phyloP scores from a whole-genome alignment of 2,888 invertebrate genomes.

The Drosophila percnosoma region DNA sequence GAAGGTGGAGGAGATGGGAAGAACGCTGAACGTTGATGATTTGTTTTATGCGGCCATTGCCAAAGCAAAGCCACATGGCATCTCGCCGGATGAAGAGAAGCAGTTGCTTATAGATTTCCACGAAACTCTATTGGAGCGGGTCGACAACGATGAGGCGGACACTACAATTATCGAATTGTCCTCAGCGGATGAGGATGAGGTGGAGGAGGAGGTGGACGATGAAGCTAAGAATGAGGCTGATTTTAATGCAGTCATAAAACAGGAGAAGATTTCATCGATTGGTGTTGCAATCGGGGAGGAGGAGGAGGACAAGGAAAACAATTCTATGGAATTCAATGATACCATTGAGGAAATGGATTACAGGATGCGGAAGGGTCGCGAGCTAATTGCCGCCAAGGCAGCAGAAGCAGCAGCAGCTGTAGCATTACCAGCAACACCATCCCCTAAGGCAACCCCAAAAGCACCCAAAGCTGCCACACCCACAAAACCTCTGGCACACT shows the following conservation, averaged over 20 bases:
- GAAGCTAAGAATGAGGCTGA: conserved; percentile 1
- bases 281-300: conserved; percentile 32
- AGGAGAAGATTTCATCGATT: conserved; percentile 17
- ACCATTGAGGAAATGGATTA: conserved; percentile 85
- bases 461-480: not conserved
- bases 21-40: conserved; percentile 48
- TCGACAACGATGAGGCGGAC: conserved; percentile 32
- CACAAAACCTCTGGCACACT: not conserved
- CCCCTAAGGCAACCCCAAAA: not conserved
- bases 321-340: conserved; percentile 83
- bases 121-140: conserved; percentile 71
- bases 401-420: conserved; percentile 5
- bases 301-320: conserved; percentile 64
- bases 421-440: not conserved
- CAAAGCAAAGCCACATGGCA: conserved; percentile 45
- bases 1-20: conserved; percentile 26
- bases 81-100: conserved; percentile 49
- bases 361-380: conserved; percentile 83
- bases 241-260: conserved; percentile 18
- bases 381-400: conserved; percentile 72
- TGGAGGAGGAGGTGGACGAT: not conserved
- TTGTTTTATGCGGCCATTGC: conserved; percentile 63
- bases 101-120: conserved; percentile 54
- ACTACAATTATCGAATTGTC: conserved; percentile 73
- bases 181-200: conserved; percentile 55